Conservation (phyloP, 2,888 invertebrate genomes). For the Eupithecia abbreviata region DNA sequence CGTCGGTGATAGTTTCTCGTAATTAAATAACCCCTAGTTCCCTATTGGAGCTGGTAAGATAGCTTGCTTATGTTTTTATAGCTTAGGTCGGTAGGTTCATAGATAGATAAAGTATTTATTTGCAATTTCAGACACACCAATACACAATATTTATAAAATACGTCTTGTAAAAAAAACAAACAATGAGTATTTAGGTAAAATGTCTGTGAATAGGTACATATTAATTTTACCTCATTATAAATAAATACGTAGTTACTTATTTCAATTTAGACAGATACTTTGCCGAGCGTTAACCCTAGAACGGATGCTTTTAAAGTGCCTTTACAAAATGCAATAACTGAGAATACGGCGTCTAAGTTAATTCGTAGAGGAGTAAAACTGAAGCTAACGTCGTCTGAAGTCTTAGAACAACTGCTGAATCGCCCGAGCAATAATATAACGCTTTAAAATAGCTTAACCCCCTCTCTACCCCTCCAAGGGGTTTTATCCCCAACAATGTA, state of each 20-base stretch:
- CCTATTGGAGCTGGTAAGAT: no score
- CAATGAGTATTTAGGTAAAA: no score
- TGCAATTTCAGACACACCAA: no score
- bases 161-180: no score
- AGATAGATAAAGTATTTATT: no score
- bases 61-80: no score
- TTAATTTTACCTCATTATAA: no score
- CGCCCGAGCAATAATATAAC: neutral
- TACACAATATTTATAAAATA: no score
- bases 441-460: constrained; percentile 1
- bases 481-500: constrained; percentile 22
- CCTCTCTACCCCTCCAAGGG: neutral
- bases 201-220: no score
- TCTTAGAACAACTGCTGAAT: neutral
- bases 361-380: constrained; percentile 1
- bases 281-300: neutral
- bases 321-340: constrained; percentile 2
- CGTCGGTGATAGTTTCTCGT: no score
- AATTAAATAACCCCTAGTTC: no score
- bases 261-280: neutral
- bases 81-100: no score
- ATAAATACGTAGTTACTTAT: neutral
- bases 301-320: neutral
- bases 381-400: constrained; percentile 4
- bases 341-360: neutral